A percentile compares a stretch with the other conserved stretches of the same genome.
These are phyloP conservation scores for Stylophora pistillata DNA, from an alignment of 64 coral and sea anemone species.

Conservation along the genomic window DNA sequence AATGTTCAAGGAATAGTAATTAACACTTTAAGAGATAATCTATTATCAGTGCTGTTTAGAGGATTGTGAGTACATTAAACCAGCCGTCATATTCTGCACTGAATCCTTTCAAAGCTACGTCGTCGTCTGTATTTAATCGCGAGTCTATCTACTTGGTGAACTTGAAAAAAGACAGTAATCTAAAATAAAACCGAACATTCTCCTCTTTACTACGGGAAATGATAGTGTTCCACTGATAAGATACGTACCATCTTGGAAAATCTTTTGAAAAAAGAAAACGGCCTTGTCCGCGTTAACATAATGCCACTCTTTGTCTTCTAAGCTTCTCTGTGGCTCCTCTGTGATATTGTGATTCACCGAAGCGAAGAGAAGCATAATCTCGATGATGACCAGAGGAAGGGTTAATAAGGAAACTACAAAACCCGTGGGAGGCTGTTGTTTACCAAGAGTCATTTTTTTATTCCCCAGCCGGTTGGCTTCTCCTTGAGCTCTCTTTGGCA, in stretches of 20 bases:
- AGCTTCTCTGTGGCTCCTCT: no score
- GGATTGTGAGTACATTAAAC: slow-evolving; percentile 29
- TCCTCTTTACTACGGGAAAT: not conserved
- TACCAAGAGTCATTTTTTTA: not conserved
- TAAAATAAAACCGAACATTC: slow-evolving; percentile 66
- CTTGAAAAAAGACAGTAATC: slow-evolving; percentile 68
- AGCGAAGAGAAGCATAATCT: slow-evolving; percentile 33
- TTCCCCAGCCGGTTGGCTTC: not conserved
- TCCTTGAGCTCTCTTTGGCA: not conserved
- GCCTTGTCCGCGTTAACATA: slow-evolving; percentile 33
- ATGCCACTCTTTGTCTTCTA: not conserved
- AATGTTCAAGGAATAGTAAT: slow-evolving; percentile 74
- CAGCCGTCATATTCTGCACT: not conserved
- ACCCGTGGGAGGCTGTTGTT: slow-evolving; percentile 72
- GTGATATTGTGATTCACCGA: not conserved
- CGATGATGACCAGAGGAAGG: slow-evolving; percentile 54
- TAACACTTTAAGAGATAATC: slow-evolving; percentile 74
- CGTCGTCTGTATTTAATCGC: slow-evolving; percentile 35
- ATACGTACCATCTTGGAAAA: slow-evolving; percentile 48
- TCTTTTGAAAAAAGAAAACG: slow-evolving; percentile 40
- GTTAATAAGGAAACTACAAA: slow-evolving; percentile 51
- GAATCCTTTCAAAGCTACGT: not conserved
- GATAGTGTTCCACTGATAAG: slow-evolving; percentile 34
- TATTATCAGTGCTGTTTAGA: slow-evolving; percentile 73
- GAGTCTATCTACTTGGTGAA: slow-evolving; percentile 60